Conservation (phyloP, 2,888 invertebrate genomes). For the Myopa testacea region DNA sequence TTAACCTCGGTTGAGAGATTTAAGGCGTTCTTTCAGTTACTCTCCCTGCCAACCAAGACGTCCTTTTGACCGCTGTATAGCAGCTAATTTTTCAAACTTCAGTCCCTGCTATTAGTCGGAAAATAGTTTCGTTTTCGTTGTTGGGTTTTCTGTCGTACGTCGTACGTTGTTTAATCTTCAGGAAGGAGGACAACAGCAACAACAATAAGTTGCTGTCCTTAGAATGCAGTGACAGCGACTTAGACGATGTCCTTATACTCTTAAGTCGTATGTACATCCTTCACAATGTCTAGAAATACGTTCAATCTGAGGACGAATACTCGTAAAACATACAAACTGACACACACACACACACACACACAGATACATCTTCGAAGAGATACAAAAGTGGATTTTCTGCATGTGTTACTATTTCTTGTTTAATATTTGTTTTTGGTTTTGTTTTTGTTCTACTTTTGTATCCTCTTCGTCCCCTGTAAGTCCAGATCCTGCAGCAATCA, state of each 20-base stretch:
- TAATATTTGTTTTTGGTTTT: background rate
- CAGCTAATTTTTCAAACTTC: too few species aligned
- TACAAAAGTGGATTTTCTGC: constrained; percentile 41
- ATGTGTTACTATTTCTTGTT: background rate
- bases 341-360: constrained; percentile 2
- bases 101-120: too few species aligned
- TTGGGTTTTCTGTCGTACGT: too few species aligned
- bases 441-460: background rate
- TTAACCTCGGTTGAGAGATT: too few species aligned
- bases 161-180: background rate
- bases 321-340: background rate
- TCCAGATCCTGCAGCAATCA: constrained; percentile 11
- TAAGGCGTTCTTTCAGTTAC: too few species aligned
- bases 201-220: constrained; percentile 7
- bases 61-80: too few species aligned
- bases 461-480: background rate
- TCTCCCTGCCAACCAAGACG: too few species aligned
- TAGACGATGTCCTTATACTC: too few species aligned
- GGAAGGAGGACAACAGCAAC: constrained; percentile 6
- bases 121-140: too few species aligned
- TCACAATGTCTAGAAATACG: constrained; percentile 19
- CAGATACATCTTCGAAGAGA: constrained; percentile 3
- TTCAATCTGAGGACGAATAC: constrained; percentile 42
- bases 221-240: too few species aligned
- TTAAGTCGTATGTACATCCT: too few species aligned